Evolutionary conservation across 2,888 invertebrate genomes (phyloP).

Genomic region (Eutolmus rufibarbis): DNA sequence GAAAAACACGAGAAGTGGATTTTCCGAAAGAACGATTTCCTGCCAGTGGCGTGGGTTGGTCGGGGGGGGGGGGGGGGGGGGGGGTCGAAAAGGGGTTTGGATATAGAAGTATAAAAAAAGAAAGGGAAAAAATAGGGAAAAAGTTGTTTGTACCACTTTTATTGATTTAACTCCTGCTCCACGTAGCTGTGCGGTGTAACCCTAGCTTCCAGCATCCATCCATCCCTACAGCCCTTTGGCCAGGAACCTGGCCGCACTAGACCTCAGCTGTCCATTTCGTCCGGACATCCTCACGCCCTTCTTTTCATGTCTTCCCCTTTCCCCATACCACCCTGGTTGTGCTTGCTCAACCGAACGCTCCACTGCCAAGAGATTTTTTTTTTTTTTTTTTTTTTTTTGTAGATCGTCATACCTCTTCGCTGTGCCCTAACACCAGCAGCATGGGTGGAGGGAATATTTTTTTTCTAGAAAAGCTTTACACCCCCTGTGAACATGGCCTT

Average conservation of each 20-base stretch:
- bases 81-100: background rate
- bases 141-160: constrained; percentile 24
- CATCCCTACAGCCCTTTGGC: background rate
- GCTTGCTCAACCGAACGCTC: constrained; percentile 26
- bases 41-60: background rate
- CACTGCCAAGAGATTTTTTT: background rate
- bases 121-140: background rate
- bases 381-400: background rate
- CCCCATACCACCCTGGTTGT: background rate
- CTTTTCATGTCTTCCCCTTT: background rate
- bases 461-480: constrained; percentile 13
- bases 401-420: background rate
- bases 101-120: background rate
- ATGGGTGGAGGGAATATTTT: background rate
- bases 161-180: constrained; percentile 29
- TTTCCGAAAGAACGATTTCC: constrained; percentile 12
- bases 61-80: background rate
- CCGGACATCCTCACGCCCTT: background rate
- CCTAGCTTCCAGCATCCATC: background rate
- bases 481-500: constrained; percentile 32
- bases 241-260: background rate
- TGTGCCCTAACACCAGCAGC: background rate
- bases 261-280: background rate
- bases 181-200: background rate
- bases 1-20: constrained; percentile 23